A percentile compares a stretch with the other conserved stretches of the same genome.
Conservation (phyloP, 2,888 invertebrate species). For the Conomelus anceps region DNA sequence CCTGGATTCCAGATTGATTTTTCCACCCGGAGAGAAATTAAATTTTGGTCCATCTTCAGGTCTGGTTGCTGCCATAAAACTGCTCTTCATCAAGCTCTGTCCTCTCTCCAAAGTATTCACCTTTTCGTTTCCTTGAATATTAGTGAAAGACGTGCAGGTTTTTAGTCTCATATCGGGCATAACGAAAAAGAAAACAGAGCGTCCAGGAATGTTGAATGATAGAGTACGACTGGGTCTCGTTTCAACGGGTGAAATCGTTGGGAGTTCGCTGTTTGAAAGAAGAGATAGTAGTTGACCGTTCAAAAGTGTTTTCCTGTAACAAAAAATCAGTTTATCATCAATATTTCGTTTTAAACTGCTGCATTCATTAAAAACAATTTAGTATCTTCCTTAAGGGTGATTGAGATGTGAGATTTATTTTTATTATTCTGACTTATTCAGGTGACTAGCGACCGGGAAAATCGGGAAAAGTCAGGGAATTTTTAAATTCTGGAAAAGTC, state of each 20-base stretch:
- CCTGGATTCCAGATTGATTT: not conserved
- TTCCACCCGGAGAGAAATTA: not conserved
- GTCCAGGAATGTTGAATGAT: slow-evolving; percentile 28
- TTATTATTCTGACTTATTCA: no score
- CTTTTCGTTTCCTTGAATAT: not conserved
- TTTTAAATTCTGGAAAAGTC: no score
- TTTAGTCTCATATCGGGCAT: slow-evolving; percentile 33
- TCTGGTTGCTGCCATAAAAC: not conserved
- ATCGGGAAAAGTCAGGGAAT: no score
- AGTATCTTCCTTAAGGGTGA: no score
- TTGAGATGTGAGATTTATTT: no score
- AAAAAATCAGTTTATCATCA: slow-evolving; percentile 14
- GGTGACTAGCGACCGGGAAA: no score
- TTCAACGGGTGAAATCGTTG: slow-evolving; percentile 37
- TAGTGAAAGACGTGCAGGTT: slow-evolving; percentile 25
- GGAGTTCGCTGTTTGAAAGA: slow-evolving; percentile 50
- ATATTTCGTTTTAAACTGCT: slow-evolving; percentile 2
- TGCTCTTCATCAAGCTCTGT: not conserved
- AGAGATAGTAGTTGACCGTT: slow-evolving; percentile 56
- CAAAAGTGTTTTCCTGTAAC: slow-evolving; percentile 52
- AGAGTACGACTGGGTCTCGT: slow-evolving; percentile 27
- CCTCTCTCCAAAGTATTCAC: not conserved
- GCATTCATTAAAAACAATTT: not conserved
- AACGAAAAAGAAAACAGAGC: slow-evolving; percentile 35
- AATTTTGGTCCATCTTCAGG: not conserved